These are phyloP conservation scores for Holotrichia oblita DNA, from an alignment of 1,140 invertebrate genomes.

Conservation along the genomic window DNA sequence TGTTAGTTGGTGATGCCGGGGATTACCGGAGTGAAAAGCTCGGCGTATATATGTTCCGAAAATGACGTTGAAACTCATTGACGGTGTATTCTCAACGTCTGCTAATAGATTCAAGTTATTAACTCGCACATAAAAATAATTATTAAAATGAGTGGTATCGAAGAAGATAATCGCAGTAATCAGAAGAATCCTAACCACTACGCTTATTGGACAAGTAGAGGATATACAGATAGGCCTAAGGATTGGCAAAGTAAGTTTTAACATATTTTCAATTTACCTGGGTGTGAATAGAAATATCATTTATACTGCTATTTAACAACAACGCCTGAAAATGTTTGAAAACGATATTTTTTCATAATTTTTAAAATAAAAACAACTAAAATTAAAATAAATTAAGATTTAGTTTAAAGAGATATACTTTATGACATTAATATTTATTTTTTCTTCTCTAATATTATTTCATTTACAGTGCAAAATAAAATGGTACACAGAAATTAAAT, in stretches of 20 bases:
- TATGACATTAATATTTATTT: too few species aligned
- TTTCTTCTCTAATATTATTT: too few species aligned
- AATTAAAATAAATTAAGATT: too few species aligned
- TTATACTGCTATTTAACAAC: neutral
- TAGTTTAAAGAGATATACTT: too few species aligned
- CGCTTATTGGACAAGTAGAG: constrained; percentile 18
- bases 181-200: constrained; percentile 21
- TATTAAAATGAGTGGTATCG: neutral
- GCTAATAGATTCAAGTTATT: neutral
- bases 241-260: constrained; percentile 23
- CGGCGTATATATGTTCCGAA: neutral
- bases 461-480: too few species aligned
- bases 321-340: neutral
- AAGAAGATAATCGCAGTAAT: neutral
- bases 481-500: too few species aligned
- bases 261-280: neutral
- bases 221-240: neutral
- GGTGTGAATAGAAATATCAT: neutral
- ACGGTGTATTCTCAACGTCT: neutral
- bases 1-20: neutral
- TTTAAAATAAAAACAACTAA: too few species aligned
- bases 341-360: neutral
- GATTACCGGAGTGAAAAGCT: constrained; percentile 4
- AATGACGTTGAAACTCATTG: neutral
- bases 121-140: neutral